Conservation (phyloP, 92 coral and sea anemone species). For the Umimayanthus chanpuru region DNA sequence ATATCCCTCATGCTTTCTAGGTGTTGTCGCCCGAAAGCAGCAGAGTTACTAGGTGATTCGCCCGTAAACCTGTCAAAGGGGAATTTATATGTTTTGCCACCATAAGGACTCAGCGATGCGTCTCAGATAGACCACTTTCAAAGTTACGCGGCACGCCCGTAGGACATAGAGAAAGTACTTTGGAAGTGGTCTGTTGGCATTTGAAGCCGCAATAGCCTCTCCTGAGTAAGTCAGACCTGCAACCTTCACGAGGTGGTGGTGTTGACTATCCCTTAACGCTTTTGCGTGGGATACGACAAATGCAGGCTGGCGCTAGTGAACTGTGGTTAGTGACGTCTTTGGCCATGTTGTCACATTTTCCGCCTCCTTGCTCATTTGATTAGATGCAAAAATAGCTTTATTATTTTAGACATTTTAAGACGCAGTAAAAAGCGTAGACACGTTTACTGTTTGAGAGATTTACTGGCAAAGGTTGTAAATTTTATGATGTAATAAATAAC, state of each 20-base stretch:
- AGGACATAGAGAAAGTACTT: not conserved
- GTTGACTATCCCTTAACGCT: slow-evolving; percentile 13
- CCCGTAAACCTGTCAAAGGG: slow-evolving; percentile 4
- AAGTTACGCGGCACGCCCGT: too few species aligned
- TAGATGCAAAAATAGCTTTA: too few species aligned
- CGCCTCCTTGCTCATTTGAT: not conserved
- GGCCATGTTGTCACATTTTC: not conserved
- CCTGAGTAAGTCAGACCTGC: slow-evolving; percentile 37
- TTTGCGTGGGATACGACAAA: slow-evolving; percentile 16
- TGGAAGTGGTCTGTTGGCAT: slow-evolving; percentile 14
- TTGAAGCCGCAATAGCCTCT: slow-evolving; percentile 1
- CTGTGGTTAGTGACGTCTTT: not conserved
- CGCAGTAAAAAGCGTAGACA: too few species aligned
- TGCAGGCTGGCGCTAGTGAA: slow-evolving; percentile 29
- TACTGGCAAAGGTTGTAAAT: too few species aligned
- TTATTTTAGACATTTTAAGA: too few species aligned
- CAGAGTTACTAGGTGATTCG: slow-evolving; percentile 11
- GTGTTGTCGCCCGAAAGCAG: slow-evolving; percentile 10
- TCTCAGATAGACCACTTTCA: slow-evolving; percentile 8
- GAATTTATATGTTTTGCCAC: not conserved
- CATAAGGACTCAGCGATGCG: slow-evolving; percentile 25
- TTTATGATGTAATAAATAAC: too few species aligned
- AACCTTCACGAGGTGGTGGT: slow-evolving; percentile 47
- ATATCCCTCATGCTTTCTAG: not conserved
- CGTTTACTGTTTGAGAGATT: too few species aligned